Conservation (phyloP, 2,113 vertebrate genomes). For the Typhlomys cinereus region DNA sequence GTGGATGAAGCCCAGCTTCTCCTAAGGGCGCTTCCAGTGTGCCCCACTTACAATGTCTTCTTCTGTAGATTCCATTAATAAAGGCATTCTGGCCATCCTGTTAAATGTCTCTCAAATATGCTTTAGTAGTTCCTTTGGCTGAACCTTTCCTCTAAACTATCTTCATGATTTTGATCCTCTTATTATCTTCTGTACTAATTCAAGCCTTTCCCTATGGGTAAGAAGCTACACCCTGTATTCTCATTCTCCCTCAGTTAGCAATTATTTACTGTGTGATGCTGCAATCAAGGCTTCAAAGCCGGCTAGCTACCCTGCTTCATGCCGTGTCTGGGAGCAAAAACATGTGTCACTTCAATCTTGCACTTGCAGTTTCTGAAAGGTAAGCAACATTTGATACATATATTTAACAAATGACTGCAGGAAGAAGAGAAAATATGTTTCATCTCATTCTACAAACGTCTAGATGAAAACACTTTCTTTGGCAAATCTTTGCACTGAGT, state of each 20-base stretch:
- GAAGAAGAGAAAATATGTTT: background rate
- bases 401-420: background rate
- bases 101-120: background rate
- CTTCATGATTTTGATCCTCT: background rate
- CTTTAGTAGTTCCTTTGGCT: background rate
- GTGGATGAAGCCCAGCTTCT: background rate
- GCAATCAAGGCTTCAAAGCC: background rate
- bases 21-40: background rate
- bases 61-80: background rate
- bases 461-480: background rate
- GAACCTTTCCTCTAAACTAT: fast-evolving
- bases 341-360: background rate
- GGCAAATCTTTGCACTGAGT: background rate
- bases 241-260: background rate
- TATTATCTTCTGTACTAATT: background rate
- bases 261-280: background rate
- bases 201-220: background rate
- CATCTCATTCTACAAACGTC: background rate
- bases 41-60: background rate
- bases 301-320: background rate
- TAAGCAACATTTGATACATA: background rate
- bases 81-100: background rate
- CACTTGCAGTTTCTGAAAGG: background rate
- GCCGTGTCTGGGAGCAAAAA: background rate
- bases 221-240: background rate